Evolutionary conservation across 2,797 vertebrate species (phyloP).

Genomic region (Rhinatrema bivittatum): DNA sequence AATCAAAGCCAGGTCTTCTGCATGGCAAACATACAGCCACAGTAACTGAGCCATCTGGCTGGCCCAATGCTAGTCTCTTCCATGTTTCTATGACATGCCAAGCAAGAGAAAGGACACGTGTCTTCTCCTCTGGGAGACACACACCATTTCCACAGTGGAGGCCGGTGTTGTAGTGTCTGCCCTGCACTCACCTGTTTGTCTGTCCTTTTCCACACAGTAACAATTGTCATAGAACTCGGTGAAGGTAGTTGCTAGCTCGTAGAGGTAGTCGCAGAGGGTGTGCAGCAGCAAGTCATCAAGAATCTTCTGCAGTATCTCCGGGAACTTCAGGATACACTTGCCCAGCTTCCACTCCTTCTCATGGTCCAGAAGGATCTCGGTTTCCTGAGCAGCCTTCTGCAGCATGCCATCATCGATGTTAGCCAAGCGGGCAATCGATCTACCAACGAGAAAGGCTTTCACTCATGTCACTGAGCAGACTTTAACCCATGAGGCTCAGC

Average conservation of each 20-base stretch:
- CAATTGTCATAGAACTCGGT: conserved; percentile 97
- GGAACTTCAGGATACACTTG: conserved; percentile 87
- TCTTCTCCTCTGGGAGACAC: no score
- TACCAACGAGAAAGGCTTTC: conserved; percentile 25
- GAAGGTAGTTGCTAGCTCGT: conserved; percentile 94
- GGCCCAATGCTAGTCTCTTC: no score
- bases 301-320: conserved; percentile 89
- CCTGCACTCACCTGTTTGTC: conserved; percentile 78
- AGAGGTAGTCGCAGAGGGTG: conserved; percentile 88
- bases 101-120: no score
- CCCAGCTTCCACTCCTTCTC: conserved; percentile 95
- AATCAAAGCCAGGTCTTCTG: no score
- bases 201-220: conserved; percentile 95
- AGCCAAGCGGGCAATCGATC: conserved; percentile 87
- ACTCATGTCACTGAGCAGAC: background rate
- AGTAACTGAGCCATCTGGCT: no score
- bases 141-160: no score
- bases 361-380: conserved; percentile 76
- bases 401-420: conserved; percentile 70
- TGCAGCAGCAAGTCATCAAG: conserved; percentile 87
- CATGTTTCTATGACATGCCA: no score
- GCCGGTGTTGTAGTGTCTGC: no score
- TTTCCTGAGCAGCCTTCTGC: conserved; percentile 68
- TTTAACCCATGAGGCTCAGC: no score
- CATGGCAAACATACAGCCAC: no score